Percentiles rank a stretch among this genome's conserved stretches.
Conservation (phyloP, 2,888 invertebrate species). For the Tuberolachnus salignus region DNA sequence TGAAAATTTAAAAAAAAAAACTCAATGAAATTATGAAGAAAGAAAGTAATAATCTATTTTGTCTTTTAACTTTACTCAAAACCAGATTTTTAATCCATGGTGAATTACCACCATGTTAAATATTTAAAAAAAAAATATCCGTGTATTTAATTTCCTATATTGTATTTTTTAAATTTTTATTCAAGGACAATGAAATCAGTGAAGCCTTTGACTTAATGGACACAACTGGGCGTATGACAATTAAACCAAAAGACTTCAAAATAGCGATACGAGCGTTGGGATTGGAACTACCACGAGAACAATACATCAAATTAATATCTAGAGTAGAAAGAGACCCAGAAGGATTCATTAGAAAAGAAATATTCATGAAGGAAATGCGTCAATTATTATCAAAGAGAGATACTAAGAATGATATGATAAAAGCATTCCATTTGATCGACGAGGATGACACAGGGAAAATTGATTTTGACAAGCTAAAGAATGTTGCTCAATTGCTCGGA, state of each 20-base stretch:
- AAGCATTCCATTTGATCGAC: conserved; percentile 42
- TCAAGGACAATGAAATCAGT: conserved; percentile 35
- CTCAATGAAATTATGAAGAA: too few relatives aligned
- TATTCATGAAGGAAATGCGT: conserved; percentile 22
- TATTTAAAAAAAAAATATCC: too few relatives aligned
- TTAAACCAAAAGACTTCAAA: conserved; percentile 32
- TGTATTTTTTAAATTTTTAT: background rate
- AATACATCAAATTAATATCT: conserved; percentile 29
- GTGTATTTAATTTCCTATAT: too few relatives aligned
- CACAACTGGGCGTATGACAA: background rate
- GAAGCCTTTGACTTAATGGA: conserved; percentile 44
- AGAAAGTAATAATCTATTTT: too few relatives aligned
- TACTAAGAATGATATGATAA: conserved; percentile 10
- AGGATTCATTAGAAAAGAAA: conserved; percentile 2
- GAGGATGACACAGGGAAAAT: conserved; percentile 47
- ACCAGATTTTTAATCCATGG: too few relatives aligned
- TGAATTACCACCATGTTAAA: too few relatives aligned
- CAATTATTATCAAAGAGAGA: conserved; percentile 17
- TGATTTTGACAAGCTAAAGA: conserved; percentile 29
- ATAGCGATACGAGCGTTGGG: conserved; percentile 33
- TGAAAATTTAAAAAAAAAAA: too few relatives aligned
- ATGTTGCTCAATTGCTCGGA: conserved; percentile 1
- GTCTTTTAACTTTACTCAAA: too few relatives aligned
- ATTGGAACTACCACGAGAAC: conserved; percentile 23
- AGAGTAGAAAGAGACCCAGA: conserved; percentile 24